Evolutionary conservation across 2,888 invertebrate genomes (phyloP), one percentile per base, ranked within the genome.

Genomic region (Drosophila monieri): DNA sequence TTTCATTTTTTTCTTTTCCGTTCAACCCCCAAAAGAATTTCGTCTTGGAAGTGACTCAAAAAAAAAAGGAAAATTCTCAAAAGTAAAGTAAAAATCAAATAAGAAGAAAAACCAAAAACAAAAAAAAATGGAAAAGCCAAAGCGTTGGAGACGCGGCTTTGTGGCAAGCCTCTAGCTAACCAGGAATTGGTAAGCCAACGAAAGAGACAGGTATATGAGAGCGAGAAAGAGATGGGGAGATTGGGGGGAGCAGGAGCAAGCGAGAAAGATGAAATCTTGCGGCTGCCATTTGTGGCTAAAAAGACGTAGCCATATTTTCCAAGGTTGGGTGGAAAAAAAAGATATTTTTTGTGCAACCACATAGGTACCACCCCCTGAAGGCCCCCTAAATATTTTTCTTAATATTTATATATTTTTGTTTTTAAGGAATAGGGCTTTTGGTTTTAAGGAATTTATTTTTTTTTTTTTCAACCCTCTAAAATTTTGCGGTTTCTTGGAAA

Each of bases 241-340:
- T 21, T 10, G 14, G 9, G 21, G 1, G n/a, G n/a, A 8, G 15
- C 18, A 8, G 41, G 39, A 21, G 51, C 27, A 43, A 41, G 55
- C 15, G 47, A 65, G 41, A 37, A 55, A 41, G 58, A 37, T 56
- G 41, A 81, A 78, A 73, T 80, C 81, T 89, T 90, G 90, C 74
- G 89, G 90, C 90, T 88, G 71, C 79, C 88, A 84, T 86, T 89
- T 89, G 89, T 73, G 90, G 89, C 90, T 75, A 77, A 51, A 35
- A 84, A 87, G 81, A 88, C 81, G 88, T 87, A 80, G 80, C 81
- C 76, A 71, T 78, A 73, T 80, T 77, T 80, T 61, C 64, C 69
- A 14, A 51, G 51, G 55, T 65, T 74, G 85, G 77, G 85, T 78
- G 80, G 74, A 68, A 84, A 78, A 77, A 65, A 32, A n/a, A 5